A percentile compares a stretch with the other conserved stretches of the same genome.
Evolutionary conservation across 2,888 invertebrate genomes (phyloP).

Genomic region (Cryptus viduatorius): DNA sequence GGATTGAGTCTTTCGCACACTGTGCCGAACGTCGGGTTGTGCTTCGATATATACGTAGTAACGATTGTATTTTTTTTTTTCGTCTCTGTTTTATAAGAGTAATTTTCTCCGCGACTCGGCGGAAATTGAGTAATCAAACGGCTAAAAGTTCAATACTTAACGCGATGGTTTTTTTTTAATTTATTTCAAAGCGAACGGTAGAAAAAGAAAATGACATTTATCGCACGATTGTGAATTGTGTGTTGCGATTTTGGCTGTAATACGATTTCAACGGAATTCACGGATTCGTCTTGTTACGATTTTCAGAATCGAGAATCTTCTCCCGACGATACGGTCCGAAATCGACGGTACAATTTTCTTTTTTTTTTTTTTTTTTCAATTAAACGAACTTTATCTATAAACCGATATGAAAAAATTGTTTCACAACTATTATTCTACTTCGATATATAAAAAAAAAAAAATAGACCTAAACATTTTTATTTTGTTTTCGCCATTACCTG

Average conservation of each 20-base stretch:
- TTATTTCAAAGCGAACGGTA: not conserved
- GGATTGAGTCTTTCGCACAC: slow-evolving; percentile 19
- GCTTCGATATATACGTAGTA: slow-evolving; percentile 20
- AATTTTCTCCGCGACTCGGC: not conserved
- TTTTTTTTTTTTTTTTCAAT: no score
- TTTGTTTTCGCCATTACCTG: no score
- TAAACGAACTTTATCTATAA: no score
- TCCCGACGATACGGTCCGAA: not conserved
- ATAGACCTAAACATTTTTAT: no score
- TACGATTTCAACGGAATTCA: slow-evolving; percentile 4
- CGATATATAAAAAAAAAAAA: no score
- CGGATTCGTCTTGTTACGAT: not conserved
- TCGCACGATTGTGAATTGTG: not conserved
- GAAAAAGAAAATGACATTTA: not conserved
- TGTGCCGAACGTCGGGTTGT: slow-evolving; percentile 36
- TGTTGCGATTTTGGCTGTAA: not conserved
- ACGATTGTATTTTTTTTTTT: slow-evolving; percentile 7
- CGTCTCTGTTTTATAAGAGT: not conserved
- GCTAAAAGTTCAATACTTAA: not conserved
- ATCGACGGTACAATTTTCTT: not conserved
- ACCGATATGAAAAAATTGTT: no score
- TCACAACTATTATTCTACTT: no score
- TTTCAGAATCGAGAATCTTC: not conserved
- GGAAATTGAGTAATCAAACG: slow-evolving; percentile 16
- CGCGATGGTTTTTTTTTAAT: not conserved